A percentile compares a stretch with the other conserved stretches of the same genome.
Evolutionary conservation across 2,888 invertebrate species (phyloP).

Genomic region (Cephus pygmeus): DNA sequence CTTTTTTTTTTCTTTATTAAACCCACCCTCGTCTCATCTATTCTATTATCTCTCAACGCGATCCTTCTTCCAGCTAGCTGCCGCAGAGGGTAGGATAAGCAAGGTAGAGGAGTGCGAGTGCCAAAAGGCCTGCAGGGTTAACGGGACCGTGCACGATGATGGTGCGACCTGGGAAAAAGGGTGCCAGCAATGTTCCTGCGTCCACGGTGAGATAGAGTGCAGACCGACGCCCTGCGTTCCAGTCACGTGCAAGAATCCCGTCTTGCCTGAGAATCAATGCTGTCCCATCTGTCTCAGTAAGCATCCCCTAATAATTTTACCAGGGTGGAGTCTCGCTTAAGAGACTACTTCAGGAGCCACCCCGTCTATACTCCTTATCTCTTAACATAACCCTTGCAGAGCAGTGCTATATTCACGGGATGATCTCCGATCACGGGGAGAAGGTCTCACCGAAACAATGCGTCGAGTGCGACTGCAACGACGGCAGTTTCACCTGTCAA

Average conservation of each 20-base stretch:
- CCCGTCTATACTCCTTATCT: constrained; percentile 15
- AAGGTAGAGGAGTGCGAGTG: constrained; percentile 91
- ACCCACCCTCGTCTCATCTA: not conserved
- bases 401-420: constrained; percentile 77
- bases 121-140: constrained; percentile 86
- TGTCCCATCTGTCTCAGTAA: constrained; percentile 89
- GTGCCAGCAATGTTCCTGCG: constrained; percentile 90
- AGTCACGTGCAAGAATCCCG: constrained; percentile 83
- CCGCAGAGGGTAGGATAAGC: constrained; percentile 81
- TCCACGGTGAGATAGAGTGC: constrained; percentile 88
- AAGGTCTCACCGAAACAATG: constrained; percentile 80
- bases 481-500: constrained; percentile 84
- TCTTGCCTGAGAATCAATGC: constrained; percentile 81
- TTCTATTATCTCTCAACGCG: not conserved
- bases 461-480: constrained; percentile 84
- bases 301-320: constrained; percentile 55
- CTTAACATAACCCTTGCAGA: constrained; percentile 66
- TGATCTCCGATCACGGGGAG: constrained; percentile 85
- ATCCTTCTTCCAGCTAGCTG: constrained; percentile 76
- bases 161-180: constrained; percentile 87
- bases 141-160: constrained; percentile 84
- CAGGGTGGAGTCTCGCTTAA: not conserved
- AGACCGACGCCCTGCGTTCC: constrained; percentile 83
- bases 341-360: not conserved
- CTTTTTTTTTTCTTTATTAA: not conserved